Evolutionary conservation across 2,888 invertebrate genomes (phyloP).

Genomic region (Thymelicus acteon): DNA sequence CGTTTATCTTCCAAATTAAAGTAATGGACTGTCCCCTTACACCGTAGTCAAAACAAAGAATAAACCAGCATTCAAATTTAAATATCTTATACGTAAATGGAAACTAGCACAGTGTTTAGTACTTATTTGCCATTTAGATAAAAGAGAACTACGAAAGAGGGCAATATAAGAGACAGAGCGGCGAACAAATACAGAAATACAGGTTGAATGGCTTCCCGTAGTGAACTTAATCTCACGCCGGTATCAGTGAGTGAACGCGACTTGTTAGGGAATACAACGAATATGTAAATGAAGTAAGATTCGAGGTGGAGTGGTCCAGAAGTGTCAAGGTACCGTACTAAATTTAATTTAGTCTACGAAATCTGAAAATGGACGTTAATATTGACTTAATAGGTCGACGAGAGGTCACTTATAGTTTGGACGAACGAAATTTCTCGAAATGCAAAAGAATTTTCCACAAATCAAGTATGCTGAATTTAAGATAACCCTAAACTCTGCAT

Average conservation of each 20-base stretch:
- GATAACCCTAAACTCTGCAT: too few species aligned
- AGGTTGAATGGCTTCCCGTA: conserved; percentile 35
- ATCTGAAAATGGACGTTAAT: too few species aligned
- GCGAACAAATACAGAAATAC: conserved; percentile 35
- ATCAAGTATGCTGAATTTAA: too few species aligned
- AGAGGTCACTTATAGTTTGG: too few species aligned
- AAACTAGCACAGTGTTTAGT: conserved; percentile 16
- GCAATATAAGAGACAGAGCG: conserved; percentile 33
- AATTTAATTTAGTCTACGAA: background rate
- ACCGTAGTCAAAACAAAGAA: background rate
- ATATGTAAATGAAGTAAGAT: conserved; percentile 78
- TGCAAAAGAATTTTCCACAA: too few species aligned
- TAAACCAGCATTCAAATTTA: conserved; percentile 11
- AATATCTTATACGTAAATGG: conserved; percentile 9
- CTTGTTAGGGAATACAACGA: conserved; percentile 56
- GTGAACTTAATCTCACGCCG: conserved; percentile 31
- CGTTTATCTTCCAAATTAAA: background rate
- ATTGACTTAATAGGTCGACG: too few species aligned
- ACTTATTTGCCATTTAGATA: conserved; percentile 28
- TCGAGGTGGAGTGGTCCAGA: conserved; percentile 60
- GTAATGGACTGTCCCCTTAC: background rate
- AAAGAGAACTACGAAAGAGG: conserved; percentile 31
- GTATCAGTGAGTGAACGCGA: conserved; percentile 49
- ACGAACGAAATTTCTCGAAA: too few species aligned
- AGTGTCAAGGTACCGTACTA: conserved; percentile 57